Evolutionary conservation across 2,113 vertebrate species (phyloP).

Genomic region (Oryzias javanicus): DNA sequence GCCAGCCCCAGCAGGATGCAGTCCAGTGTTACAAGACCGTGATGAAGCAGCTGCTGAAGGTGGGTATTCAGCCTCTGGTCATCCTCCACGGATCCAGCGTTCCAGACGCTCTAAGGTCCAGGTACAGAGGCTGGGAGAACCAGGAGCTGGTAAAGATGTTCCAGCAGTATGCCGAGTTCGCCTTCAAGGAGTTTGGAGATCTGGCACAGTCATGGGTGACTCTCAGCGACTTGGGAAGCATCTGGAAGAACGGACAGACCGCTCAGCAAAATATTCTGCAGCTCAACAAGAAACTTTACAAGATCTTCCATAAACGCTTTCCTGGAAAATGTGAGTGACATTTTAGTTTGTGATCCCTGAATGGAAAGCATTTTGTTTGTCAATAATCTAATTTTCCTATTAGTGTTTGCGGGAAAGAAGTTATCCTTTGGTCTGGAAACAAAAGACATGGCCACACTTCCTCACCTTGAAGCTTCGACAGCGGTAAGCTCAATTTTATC

Average conservation of each 20-base stretch:
- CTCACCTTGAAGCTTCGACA: too few species aligned
- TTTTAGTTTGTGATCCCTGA: too few species aligned
- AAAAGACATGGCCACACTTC: too few species aligned
- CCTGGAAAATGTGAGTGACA: conserved; percentile 68
- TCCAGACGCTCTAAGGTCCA: conserved; percentile 30
- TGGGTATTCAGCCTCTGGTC: conserved; percentile 74
- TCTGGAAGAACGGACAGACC: conserved; percentile 28
- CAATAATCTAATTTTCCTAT: too few species aligned
- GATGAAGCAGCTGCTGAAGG: conserved; percentile 66
- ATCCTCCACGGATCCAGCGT: conserved; percentile 74
- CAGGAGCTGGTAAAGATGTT: conserved; percentile 65
- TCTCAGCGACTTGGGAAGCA: conserved; percentile 75
- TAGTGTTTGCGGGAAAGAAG: too few species aligned
- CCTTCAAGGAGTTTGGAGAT: conserved; percentile 78
- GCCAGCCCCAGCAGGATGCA: conserved; percentile 31
- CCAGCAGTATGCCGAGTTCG: conserved; percentile 80
- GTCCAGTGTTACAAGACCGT: conserved; percentile 80
- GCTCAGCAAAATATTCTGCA: conserved; percentile 66
- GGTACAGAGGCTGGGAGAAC: conserved; percentile 43
- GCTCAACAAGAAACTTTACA: conserved; percentile 72
- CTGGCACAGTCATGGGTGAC: conserved; percentile 82
- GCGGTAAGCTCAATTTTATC: too few species aligned
- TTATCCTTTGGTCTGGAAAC: too few species aligned
- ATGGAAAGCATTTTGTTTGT: too few species aligned
- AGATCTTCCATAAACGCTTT: conserved; percentile 64